These are phyloP conservation scores for Girardia tigrina DNA, from an alignment of 2,888 invertebrate species.

Conservation along the genomic window DNA sequence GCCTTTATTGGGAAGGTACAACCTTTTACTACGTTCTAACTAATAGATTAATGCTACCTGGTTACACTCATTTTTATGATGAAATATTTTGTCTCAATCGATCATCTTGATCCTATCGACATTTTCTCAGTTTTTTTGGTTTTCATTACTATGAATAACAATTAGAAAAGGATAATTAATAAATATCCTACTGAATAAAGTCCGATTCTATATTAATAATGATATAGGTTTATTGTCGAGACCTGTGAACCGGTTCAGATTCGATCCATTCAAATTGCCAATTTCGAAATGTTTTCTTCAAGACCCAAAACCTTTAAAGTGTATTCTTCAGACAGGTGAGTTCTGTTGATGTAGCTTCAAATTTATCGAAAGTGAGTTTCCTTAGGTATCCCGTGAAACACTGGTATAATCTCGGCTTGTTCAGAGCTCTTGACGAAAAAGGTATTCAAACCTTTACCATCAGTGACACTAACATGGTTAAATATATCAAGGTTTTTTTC, in stretches of 20 bases:
- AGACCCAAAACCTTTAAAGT: constrained; percentile 76
- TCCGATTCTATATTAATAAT: too few relatives aligned
- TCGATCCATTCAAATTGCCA: constrained; percentile 71
- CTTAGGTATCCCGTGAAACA: constrained; percentile 58
- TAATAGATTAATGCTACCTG: too few relatives aligned
- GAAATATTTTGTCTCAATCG: too few relatives aligned
- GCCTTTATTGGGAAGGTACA: too few relatives aligned
- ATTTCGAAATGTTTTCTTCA: constrained; percentile 92
- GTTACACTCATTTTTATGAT: too few relatives aligned
- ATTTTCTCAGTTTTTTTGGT: too few relatives aligned
- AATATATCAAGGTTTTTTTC: constrained; percentile 54
- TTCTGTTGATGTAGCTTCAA: not conserved
- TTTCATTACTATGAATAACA: too few relatives aligned
- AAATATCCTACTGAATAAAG: too few relatives aligned
- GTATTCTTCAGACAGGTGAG: constrained; percentile 46
- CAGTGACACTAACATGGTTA: constrained; percentile 40
- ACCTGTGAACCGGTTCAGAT: constrained; percentile 93
- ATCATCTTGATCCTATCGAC: too few relatives aligned
- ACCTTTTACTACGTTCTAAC: too few relatives aligned
- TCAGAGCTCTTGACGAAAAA: constrained; percentile 71
- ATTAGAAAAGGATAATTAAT: too few relatives aligned
- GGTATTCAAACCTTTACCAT: constrained; percentile 72
- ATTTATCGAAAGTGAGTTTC: not conserved
- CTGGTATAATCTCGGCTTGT: constrained; percentile 75
- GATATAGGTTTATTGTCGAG: constrained; percentile 79